phyloP scores from a whole-genome alignment of 2,113 vertebrate species.

The Sorex araneus region DNA sequence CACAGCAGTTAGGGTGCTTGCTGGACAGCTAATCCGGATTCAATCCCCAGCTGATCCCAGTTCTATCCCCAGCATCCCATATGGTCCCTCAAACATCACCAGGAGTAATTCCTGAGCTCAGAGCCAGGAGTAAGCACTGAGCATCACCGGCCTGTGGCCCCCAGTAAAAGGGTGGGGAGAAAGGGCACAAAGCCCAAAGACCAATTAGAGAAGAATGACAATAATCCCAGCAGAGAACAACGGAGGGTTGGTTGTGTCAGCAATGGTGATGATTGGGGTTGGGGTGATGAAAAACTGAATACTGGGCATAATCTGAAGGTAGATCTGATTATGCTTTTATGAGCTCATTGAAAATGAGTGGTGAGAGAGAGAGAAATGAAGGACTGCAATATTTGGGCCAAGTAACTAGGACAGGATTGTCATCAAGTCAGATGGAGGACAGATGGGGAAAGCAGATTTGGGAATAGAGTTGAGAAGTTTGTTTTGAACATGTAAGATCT shows the following conservation, averaged over 20 bases:
- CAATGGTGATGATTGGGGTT: background rate
- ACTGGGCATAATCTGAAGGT: background rate
- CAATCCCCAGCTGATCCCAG: too few relatives aligned
- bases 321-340: background rate
- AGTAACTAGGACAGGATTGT: background rate
- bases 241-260: background rate
- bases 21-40: too few relatives aligned
- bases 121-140: too few relatives aligned
- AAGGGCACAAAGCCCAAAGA: background rate
- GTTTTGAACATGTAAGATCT: too few relatives aligned
- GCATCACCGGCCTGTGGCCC: too few relatives aligned
- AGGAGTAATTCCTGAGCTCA: too few relatives aligned
- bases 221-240: constrained; percentile 4
- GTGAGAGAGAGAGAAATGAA: background rate
- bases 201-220: background rate
- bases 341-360: background rate
- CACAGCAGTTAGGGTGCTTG: too few relatives aligned
- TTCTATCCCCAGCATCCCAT: too few relatives aligned
- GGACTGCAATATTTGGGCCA: background rate
- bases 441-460: background rate
- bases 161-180: too few relatives aligned
- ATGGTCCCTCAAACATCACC: too few relatives aligned
- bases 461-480: background rate
- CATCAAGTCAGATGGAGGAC: background rate
- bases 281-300: background rate